phyloP scores from a whole-genome alignment of 2,797 vertebrate species.

The Alca torda region DNA sequence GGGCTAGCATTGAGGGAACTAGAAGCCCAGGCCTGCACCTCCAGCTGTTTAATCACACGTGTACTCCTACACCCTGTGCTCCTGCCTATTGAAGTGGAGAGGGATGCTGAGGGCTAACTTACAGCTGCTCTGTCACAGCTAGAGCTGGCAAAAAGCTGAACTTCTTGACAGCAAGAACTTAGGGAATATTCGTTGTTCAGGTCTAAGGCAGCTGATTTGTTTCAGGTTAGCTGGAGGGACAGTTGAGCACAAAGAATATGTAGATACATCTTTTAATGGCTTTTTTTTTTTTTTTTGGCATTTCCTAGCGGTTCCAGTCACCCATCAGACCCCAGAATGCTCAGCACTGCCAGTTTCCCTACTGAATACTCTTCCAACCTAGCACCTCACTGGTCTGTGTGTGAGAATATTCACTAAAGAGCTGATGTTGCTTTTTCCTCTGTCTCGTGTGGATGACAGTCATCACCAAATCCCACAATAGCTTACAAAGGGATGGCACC shows the following conservation, averaged over 20 bases:
- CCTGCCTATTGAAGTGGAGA: not conserved
- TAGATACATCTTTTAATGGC: not conserved
- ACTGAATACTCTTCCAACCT: not conserved
- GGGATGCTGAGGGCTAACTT: not conserved
- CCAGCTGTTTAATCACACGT: not conserved
- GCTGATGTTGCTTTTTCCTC: not conserved
- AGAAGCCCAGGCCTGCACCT: not conserved
- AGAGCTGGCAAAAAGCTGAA: not conserved
- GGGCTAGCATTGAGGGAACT: not conserved
- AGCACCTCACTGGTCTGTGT: not conserved
- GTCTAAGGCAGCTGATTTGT: not conserved
- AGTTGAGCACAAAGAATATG: not conserved
- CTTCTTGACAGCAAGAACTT: not conserved
- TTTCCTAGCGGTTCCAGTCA: not conserved
- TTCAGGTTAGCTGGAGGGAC: not conserved
- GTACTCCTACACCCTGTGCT: not conserved
- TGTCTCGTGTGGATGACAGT: not conserved
- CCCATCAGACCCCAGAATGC: not conserved
- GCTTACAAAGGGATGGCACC: not conserved
- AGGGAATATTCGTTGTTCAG: rapidly evolving
- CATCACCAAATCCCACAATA: not conserved
- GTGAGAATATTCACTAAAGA: not conserved
- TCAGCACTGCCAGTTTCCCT: not conserved
- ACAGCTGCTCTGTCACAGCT: not conserved
- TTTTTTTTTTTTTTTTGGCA: not conserved